Evolutionary conservation across 2,888 invertebrate species (phyloP).

Genomic region (Gastrophysa polygoni): DNA sequence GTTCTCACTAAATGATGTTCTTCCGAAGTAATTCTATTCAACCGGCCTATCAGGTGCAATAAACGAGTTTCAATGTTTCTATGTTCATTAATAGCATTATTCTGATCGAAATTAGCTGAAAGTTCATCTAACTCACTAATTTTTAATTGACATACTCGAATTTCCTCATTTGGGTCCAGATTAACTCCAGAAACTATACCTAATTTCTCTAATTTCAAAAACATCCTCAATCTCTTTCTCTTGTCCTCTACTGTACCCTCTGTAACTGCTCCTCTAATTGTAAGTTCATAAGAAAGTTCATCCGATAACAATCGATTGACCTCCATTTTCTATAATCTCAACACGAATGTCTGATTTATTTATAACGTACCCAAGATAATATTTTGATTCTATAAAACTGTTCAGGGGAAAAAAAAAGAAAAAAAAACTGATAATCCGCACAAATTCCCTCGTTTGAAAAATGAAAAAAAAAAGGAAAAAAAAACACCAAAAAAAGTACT

Average conservation of each 20-base stretch:
- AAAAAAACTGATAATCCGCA: no score
- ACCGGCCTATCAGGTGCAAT: neutral
- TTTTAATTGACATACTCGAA: neutral
- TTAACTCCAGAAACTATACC: neutral
- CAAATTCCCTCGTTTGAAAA: no score
- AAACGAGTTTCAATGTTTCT: neutral
- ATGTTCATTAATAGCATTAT: conserved; percentile 3
- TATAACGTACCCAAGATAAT: no score
- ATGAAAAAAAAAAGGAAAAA: no score
- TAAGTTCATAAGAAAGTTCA: conserved; percentile 16
- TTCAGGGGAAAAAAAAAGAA: no score
- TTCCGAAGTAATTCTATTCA: neutral
- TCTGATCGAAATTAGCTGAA: neutral
- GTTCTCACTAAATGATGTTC: neutral
- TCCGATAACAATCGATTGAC: conserved; percentile 12
- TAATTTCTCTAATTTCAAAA: conserved; percentile 4
- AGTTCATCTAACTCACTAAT: neutral
- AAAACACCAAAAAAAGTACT: no score
- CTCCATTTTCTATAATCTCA: conserved; percentile 15
- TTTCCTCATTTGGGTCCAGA: neutral
- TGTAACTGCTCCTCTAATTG: neutral
- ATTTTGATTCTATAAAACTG: no score
- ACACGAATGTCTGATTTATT: no score
- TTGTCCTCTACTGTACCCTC: conserved; percentile 7
- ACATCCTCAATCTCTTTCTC: neutral